Evolutionary conservation across 2,113 vertebrate species (phyloP), one percentile per base, ranked within the genome.

Genomic region (Apteryx mantelli): DNA sequence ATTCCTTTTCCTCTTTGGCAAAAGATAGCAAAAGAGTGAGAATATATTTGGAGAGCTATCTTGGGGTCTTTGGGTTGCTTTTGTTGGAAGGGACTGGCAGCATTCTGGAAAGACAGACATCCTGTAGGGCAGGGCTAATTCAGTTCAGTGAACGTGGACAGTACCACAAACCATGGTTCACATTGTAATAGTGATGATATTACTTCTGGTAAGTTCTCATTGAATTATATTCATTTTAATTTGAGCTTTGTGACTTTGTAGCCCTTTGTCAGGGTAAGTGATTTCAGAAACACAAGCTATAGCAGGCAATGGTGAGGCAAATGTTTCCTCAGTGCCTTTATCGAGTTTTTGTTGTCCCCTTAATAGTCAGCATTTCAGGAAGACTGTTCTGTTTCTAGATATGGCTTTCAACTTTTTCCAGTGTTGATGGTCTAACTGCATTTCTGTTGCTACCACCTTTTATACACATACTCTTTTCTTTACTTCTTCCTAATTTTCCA

Each of bases 11-110:
- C 11, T 75, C 68, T 40, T 28, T 89, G 80, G 77, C 64, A 76
- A 15, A 88, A 88, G n/a, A 18, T 70, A 36, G 0, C 26, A 38
- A 7, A 0, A 0, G 36, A 30, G 22, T 70, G 70, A 69, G 34
- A 44, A 9, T 52, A 2, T 32, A 25, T 4, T 36, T 44, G 38
- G 80, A 95, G 25, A 56, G 15, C 52, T 42, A 34, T n/a, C 36
- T 68, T 2, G 19, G 56, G 22, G 46, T 76, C 16, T 46, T 40
- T 21, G 25, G 53, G 13, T 22, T 80, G 25, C 34, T 77, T 69
- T 70, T 44, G 44, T 88, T 77, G 71, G 42, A 63, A 44, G 34
- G 19, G 71, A 17, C 21, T 60, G 14, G 52, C 40, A 63, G 68
- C 48, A 7, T 86, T 80, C 53, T 84, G 86, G 44, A 77, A 83